These are phyloP conservation scores for Metopolophium dirhodum DNA, from an alignment of 1,140 invertebrate genomes.

Conservation along the genomic window DNA sequence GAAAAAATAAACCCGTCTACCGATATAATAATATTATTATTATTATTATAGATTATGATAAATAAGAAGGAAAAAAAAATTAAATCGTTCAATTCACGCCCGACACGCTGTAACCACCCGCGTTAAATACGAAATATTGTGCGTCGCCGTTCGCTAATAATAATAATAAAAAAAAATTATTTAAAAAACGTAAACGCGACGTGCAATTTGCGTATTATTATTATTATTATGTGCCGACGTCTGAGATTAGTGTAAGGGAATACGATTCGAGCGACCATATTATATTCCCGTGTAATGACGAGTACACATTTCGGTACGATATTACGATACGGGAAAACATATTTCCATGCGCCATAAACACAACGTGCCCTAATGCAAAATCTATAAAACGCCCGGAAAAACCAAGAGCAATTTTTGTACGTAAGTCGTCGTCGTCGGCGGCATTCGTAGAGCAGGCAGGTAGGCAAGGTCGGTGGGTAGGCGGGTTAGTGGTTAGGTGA, in stretches of 20 bases:
- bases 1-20: neutral
- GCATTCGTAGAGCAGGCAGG: neutral
- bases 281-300: neutral
- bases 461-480: no score
- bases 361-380: neutral
- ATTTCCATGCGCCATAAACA: neutral
- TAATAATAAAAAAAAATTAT: neutral
- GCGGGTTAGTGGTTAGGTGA: no score
- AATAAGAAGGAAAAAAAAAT: neutral
- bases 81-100: neutral
- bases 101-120: neutral
- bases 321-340: neutral
- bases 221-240: neutral
- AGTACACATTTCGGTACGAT: neutral
- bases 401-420: neutral
- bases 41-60: neutral
- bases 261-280: neutral
- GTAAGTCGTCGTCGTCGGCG: neutral
- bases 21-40: neutral
- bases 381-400: neutral
- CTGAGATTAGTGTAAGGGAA: neutral
- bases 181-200: neutral
- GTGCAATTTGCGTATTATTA: neutral
- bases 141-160: neutral
- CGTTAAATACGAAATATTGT: neutral